Evolutionary conservation across 2,888 invertebrate species (phyloP), one percentile per base, ranked within the genome.

Genomic region (Aphelenchoides bicaudatus): DNA sequence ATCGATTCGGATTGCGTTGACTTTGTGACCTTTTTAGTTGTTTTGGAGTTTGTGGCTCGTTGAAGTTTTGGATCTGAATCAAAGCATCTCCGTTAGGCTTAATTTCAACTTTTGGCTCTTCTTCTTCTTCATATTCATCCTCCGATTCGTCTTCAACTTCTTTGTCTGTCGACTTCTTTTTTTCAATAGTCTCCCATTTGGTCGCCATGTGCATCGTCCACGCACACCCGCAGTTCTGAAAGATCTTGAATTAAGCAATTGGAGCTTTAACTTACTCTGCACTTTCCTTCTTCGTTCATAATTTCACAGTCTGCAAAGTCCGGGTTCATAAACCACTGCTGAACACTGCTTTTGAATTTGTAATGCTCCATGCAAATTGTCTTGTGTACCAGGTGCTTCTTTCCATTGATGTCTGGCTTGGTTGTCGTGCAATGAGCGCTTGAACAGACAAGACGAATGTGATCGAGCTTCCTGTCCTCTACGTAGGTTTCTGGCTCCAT

Each of bases 211-310:
- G 43, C 43, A 43, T 43, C 23, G 16, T 10, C 21, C 8, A 43
- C 16, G 43, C 21, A n/a, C 43, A 43, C 23, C 25, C 25, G 43
- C 43, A 43, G 10, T 43, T 43, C 43, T 43, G n/a, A 43, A 34
- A 16, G 16, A 34, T 13, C 34, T 13, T 13, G 13, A 34, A 34
- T 34, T 13, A 13, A 13, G 34, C 13, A 43, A 19, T 21, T 21
- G 10, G 43, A 43, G 16, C 8, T 43, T 43, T 10, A 43, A 43
- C 43, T n/a, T 25, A 43, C 43, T 25, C 43, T 10, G 23, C 43
- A 43, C 43, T 43, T 43, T 6, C 43, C 43, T n/a, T n/a, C 6
- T n/a, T 43, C 25, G 43, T 43, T 43, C 43, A 43, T 43, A 8
- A 6, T 6, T 6, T 19, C 16, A 8, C 21, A 19, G 6, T 6